phyloP scores from a whole-genome alignment of 2,888 invertebrate genomes.

The Hyalella azteca region DNA sequence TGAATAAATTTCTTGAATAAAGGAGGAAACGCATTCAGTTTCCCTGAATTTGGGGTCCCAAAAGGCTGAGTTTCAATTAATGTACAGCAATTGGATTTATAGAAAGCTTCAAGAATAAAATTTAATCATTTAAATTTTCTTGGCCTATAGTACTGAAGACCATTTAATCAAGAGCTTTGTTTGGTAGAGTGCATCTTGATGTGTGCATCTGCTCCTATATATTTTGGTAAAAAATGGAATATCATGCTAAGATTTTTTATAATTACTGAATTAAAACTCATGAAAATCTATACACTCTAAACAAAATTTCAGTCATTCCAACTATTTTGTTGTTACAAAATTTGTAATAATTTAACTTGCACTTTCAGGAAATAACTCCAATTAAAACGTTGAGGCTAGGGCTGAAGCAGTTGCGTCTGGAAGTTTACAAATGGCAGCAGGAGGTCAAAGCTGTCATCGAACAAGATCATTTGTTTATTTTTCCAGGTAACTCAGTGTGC shows the following conservation, averaged over 20 bases:
- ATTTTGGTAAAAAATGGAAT: not conserved
- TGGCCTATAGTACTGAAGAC: not conserved
- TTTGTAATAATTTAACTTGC: not conserved
- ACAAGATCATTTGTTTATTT: not conserved
- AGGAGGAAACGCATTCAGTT: not conserved
- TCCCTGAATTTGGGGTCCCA: not conserved
- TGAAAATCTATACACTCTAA: not conserved
- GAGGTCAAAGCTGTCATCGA: not conserved
- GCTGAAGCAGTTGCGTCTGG: slow-evolving; percentile 44
- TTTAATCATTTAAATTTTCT: not conserved
- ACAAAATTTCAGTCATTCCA: not conserved
- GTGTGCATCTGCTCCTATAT: not conserved
- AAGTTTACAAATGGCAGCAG: slow-evolving; percentile 35
- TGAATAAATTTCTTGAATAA: not conserved
- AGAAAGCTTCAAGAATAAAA: not conserved
- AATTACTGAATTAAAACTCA: not conserved
- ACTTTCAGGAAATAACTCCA: not conserved
- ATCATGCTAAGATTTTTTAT: not conserved
- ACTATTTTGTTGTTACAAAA: not conserved
- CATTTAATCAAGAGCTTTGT: not conserved
- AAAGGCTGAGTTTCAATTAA: too few relatives aligned
- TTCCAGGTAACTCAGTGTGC: slow-evolving; percentile 8
- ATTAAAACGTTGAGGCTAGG: not conserved
- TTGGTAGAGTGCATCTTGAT: not conserved
- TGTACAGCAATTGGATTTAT: not conserved